Evolutionary conservation across 1,140 invertebrate genomes (phyloP), one percentile per base, ranked within the genome.

Genomic region (Drosophila sulfurigaster): DNA sequence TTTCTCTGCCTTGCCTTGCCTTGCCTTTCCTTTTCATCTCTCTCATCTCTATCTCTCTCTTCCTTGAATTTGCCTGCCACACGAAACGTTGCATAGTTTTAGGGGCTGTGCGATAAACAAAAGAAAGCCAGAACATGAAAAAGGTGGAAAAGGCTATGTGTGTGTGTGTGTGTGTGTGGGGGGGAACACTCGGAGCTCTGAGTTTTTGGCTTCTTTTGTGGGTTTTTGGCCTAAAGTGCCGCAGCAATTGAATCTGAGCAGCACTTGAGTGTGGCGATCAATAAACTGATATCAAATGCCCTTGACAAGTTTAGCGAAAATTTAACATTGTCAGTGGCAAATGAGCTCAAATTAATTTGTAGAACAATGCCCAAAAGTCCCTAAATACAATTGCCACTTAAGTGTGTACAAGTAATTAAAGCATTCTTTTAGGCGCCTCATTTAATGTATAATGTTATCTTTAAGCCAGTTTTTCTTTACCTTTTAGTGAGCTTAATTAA

Each of bases 1-100:
- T 63, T 51, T 16, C 16, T 5, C 25, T 25, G 20, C 20, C 20
- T 4, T 20, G 20, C 3, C 3, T 20, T 20, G 20, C 20, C 20
- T 3, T 20, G 20, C 20, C 20, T 25, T 25, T 25, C 20, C 20
- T 25, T 25, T 25, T 25, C 20, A 25, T 25, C 20, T 10, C 11
- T 6, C n/a, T 20, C 30, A 5, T 54, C 35, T 10, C 30, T 15
- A 11, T 62, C 3, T 16, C 38, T 51, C 30, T 41, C 16, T 66
- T 76, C 35, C 43, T 65, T 56, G 48, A 83, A 85, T 83, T 85
- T 83, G 81, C 75, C 78, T 81, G 70, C 69, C 74, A 52, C 74
- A 78, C 74, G 78, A 85, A 82, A 69, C 65, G 48, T 13, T 69
- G 66, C 70, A 66, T 74, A 67, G 54, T 46, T 60, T 52, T 28